Percentiles rank a stretch among this genome's conserved stretches.
Evolutionary conservation across 2,888 invertebrate genomes (phyloP).

Genomic region (Laspeyria flexula): DNA sequence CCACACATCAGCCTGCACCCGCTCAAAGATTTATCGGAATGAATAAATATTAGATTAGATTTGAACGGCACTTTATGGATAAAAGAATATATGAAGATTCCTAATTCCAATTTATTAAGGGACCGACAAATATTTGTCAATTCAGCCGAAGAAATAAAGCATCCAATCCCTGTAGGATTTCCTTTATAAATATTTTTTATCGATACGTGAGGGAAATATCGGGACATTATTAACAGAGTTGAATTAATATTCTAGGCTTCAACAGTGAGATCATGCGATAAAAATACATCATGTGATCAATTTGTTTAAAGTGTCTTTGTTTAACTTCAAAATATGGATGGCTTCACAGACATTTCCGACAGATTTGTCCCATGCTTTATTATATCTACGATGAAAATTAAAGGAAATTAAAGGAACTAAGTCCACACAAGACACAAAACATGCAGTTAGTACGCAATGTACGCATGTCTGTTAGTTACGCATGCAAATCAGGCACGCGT

Average conservation of each 20-base stretch:
- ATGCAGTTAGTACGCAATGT: conserved; percentile 50
- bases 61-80: conserved; percentile 49
- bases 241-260: neutral
- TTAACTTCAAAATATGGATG: conserved; percentile 3
- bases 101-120: conserved; percentile 25
- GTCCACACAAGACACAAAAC: conserved; percentile 37
- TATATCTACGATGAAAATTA: conserved; percentile 29
- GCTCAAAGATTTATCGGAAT: conserved; percentile 61
- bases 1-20: conserved; percentile 43
- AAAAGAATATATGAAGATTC: conserved; percentile 24
- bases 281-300: neutral
- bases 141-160: conserved; percentile 9
- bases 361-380: conserved; percentile 23
- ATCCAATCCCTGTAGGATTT: neutral
- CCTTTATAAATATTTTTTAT: neutral
- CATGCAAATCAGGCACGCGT: conserved; percentile 64
- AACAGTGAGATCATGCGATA: neutral
- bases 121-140: conserved; percentile 17
- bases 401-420: conserved; percentile 39
- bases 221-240: neutral
- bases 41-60: conserved; percentile 65
- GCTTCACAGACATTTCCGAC: conserved; percentile 12
- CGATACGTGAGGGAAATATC: neutral
- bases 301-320: neutral
- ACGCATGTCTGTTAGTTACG: conserved; percentile 55